Conservation (phyloP, 2,797 vertebrate species). For the Lacerta bilineata region DNA sequence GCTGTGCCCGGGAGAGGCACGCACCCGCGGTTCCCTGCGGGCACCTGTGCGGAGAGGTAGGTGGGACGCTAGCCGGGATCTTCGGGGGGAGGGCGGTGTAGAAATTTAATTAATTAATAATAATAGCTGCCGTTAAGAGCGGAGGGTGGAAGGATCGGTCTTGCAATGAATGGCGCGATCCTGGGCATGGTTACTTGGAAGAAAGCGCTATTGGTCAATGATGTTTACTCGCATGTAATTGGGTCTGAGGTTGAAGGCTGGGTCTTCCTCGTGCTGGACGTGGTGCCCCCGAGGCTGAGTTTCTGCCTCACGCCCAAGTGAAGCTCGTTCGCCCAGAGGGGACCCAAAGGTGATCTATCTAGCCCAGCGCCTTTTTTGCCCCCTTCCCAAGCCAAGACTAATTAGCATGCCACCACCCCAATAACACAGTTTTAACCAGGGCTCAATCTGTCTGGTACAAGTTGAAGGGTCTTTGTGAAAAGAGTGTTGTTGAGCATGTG, state of each 20-base stretch:
- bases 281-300: background rate
- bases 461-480: background rate
- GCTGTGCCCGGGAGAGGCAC: background rate
- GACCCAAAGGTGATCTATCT: background rate
- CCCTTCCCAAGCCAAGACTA: background rate
- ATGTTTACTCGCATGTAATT: background rate
- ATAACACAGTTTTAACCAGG: background rate
- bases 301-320: too few relatives aligned
- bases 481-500: background rate
- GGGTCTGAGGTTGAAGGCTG: background rate
- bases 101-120: too few relatives aligned
- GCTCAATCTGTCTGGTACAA: background rate
- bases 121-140: background rate
- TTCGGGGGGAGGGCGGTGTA: background rate
- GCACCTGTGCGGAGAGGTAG: background rate
- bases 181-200: background rate
- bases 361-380: background rate
- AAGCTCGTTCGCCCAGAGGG: too few relatives aligned
- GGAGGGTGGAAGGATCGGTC: background rate
- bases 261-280: rapidly evolving
- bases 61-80: background rate
- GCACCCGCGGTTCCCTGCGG: background rate
- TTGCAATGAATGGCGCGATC: background rate
- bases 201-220: background rate
- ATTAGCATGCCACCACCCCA: background rate